phyloP scores from a whole-genome alignment of 2,888 invertebrate genomes.

The Trichopria drosophilae region DNA sequence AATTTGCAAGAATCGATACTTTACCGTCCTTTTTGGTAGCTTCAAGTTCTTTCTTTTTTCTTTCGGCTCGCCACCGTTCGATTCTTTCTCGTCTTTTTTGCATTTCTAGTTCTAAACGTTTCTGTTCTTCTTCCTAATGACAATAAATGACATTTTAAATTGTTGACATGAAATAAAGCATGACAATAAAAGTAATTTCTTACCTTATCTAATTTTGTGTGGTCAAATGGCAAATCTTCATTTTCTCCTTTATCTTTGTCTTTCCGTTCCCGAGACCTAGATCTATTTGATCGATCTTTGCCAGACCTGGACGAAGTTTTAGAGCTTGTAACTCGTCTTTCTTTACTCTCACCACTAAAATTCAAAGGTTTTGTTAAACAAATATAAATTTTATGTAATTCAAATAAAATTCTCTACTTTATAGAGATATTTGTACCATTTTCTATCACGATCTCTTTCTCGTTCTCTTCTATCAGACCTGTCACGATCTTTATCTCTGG shows the following conservation, averaged over 20 bases:
- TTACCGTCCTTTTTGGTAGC: slow-evolving; percentile 78
- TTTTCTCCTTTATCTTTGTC: slow-evolving; percentile 63
- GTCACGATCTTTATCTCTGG: slow-evolving; percentile 67
- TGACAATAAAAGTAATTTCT: slow-evolving; percentile 10
- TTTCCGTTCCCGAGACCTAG: slow-evolving; percentile 65
- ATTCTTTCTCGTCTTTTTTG: slow-evolving; percentile 92
- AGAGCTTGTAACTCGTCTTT: slow-evolving; percentile 64
- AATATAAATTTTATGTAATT: neutral
- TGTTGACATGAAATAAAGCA: neutral
- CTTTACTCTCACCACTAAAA: slow-evolving; percentile 66
- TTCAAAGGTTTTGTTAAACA: neutral
- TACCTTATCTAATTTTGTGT: slow-evolving; percentile 75
- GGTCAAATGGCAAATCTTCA: slow-evolving; percentile 69
- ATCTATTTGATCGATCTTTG: slow-evolving; percentile 59
- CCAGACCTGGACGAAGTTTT: slow-evolving; percentile 64
- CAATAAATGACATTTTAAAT: slow-evolving; percentile 3
- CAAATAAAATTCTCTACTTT: slow-evolving; percentile 45
- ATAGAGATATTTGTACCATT: slow-evolving; percentile 61
- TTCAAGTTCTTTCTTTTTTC: slow-evolving; percentile 85
- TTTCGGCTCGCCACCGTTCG: slow-evolving; percentile 92
- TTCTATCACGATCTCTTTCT: slow-evolving; percentile 64
- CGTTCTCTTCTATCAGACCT: slow-evolving; percentile 56
- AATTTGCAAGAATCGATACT: slow-evolving; percentile 65
- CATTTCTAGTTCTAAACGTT: slow-evolving; percentile 90
- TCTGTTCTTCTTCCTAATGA: slow-evolving; percentile 82